Evolutionary conservation across 2,888 invertebrate species (phyloP).

Genomic region (Drosophila trichaetosa): DNA sequence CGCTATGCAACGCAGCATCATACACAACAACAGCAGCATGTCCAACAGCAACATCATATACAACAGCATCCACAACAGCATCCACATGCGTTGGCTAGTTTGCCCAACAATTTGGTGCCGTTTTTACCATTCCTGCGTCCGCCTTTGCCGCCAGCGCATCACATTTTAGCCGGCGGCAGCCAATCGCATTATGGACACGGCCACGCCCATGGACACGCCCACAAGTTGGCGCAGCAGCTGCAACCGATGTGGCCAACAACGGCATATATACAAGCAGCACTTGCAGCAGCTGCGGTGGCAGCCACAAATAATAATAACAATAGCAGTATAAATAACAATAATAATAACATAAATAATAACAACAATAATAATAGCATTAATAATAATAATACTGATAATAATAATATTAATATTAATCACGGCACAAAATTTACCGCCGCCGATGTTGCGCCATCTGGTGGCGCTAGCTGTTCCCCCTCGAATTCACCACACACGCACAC

Average conservation of each 20-base stretch:
- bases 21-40: constrained; percentile 15
- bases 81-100: constrained; percentile 19
- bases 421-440: neutral
- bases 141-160: constrained; percentile 61
- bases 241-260: constrained; percentile 86
- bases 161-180: constrained; percentile 67
- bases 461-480: neutral
- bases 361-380: constrained; percentile 48
- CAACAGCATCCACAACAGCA: constrained; percentile 8
- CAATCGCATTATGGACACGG: constrained; percentile 33
- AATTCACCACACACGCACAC: constrained; percentile 7
- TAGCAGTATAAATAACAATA: constrained; percentile 53
- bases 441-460: neutral
- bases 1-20: constrained; percentile 42
- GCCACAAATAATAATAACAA: constrained; percentile 35
- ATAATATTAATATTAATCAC: constrained; percentile 5
- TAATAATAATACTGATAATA: constrained; percentile 26
- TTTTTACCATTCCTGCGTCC: constrained; percentile 83
- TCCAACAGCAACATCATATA: constrained; percentile 30
- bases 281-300: constrained; percentile 82
- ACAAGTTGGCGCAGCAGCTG: constrained; percentile 80
- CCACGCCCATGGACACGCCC: constrained; percentile 40
- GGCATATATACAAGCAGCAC: constrained; percentile 87
- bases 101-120: constrained; percentile 71
- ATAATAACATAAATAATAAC: constrained; percentile 12